These are phyloP conservation scores for Craterocephalus amniculus DNA, from an alignment of 2,797 vertebrate species.

Conservation along the genomic window DNA sequence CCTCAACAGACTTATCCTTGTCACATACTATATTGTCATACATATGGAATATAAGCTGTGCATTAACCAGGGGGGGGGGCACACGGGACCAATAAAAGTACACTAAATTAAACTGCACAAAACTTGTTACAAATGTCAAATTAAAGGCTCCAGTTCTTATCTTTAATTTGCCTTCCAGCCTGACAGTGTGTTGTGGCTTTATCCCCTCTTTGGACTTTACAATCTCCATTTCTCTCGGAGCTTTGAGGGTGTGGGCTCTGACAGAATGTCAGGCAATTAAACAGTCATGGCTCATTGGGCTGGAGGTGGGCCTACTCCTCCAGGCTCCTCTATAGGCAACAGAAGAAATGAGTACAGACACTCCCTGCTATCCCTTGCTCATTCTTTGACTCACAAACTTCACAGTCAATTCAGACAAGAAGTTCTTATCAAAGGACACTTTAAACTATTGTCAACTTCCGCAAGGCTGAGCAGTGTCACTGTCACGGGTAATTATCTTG, in stretches of 20 bases:
- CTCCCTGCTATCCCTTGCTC: constrained; percentile 43
- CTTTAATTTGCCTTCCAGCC: constrained; percentile 65
- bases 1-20: constrained; percentile 39
- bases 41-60: constrained; percentile 13
- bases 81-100: constrained; percentile 52
- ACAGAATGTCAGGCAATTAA: constrained; percentile 84
- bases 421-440: constrained; percentile 73
- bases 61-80: constrained; percentile 41
- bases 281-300: constrained; percentile 81
- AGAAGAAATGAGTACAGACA: constrained; percentile 55
- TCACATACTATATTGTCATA: background rate
- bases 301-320: constrained; percentile 74
- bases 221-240: constrained; percentile 75
- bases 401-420: constrained; percentile 57
- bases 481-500: constrained; percentile 71
- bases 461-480: constrained; percentile 62
- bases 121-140: constrained; percentile 74
- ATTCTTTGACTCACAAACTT: constrained; percentile 60
- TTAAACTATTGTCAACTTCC: constrained; percentile 65
- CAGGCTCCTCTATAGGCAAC: constrained; percentile 65
- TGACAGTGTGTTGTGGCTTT: constrained; percentile 70
- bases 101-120: constrained; percentile 54
- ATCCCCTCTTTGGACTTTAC: constrained; percentile 76
- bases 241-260: constrained; percentile 72
- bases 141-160: constrained; percentile 73